Base-by-base conservation (phyloP, 2,888 invertebrate species). In the Nemurella pictetii region DNA sequence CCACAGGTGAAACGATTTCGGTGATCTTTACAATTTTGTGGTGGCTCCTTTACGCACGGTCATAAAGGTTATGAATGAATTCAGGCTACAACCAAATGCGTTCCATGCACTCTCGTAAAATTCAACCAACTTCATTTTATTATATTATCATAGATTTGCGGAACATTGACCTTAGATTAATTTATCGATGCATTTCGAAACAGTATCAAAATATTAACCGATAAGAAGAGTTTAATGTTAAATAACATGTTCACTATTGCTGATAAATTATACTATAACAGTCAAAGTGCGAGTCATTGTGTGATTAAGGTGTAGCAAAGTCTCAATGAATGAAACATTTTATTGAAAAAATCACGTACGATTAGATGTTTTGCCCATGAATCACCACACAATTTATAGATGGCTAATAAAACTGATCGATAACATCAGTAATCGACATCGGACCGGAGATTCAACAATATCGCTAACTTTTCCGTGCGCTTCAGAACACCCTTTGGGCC, bases 81-180 rank as follows among this genome's bases (percentile, higher is more conserved):
- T 12, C 1, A 2, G 55, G n/a, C n/a, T 55, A 20, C 1, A 7
- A 20, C 55, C 15, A 55, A 55, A 55, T 55, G 32, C 32, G 32
- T 32, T 32, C 9, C 32, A 9, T 9, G 32, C 4, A 9, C 32
- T 55, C 20, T 55, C 20, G 55, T 20, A 55, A 20, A n/a, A n/a
- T n/a, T n/a, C n/a, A n/a, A n/a, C n/a, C n/a, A n/a, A n/a, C n/a
- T n/a, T n/a, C n/a, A n/a, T n/a, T n/a, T n/a, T n/a, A n/a, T n/a
- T n/a, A n/a, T n/a, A n/a, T n/a, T n/a, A n/a, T n/a, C n/a, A n/a
- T n/a, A n/a, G n/a, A n/a, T 26, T 1, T 7, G 5, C 26, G 15
- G 80, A 35, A 26, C 80, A 81, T 81, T 81, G 80, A 35, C 80
- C 35, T 35, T 75, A 20, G 9, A 75, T 75, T 9, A 75, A 75